phyloP scores from a whole-genome alignment of 2,888 invertebrate species.

The Chironomus tentans region DNA sequence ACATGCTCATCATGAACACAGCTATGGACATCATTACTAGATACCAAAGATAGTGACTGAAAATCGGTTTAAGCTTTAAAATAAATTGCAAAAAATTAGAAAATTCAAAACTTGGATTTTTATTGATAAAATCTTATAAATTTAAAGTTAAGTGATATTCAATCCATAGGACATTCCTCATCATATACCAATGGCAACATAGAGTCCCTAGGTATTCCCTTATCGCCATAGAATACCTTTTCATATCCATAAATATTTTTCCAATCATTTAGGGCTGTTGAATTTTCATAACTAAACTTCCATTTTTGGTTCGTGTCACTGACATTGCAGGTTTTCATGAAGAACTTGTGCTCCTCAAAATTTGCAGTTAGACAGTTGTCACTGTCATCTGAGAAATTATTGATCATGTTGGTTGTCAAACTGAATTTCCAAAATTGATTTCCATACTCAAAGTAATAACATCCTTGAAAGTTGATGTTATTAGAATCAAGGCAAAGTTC shows the following conservation, averaged over 20 bases:
- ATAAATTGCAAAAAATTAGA: not conserved
- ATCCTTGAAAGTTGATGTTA: constrained; percentile 52
- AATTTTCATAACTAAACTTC: constrained; percentile 7
- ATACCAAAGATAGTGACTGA: not conserved
- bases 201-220: not conserved
- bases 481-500: constrained; percentile 65
- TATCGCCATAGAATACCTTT: not conserved
- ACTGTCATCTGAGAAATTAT: not conserved
- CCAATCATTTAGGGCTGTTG: constrained; percentile 3
- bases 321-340: not conserved
- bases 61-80: not conserved
- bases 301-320: not conserved
- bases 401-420: constrained; percentile 25
- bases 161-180: not conserved
- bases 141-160: no score
- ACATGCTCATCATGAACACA: not conserved
- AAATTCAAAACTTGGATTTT: no score
- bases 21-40: not conserved
- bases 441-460: constrained; percentile 76
- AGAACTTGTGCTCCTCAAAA: not conserved
- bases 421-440: constrained; percentile 89
- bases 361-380: not conserved
- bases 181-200: not conserved
- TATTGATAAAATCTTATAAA: no score
- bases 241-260: constrained; percentile 8